Percentiles rank a stretch among this genome's conserved stretches.
phyloP scores from a whole-genome alignment of 2,797 vertebrate genomes.

The Hozukius guyotensis region DNA sequence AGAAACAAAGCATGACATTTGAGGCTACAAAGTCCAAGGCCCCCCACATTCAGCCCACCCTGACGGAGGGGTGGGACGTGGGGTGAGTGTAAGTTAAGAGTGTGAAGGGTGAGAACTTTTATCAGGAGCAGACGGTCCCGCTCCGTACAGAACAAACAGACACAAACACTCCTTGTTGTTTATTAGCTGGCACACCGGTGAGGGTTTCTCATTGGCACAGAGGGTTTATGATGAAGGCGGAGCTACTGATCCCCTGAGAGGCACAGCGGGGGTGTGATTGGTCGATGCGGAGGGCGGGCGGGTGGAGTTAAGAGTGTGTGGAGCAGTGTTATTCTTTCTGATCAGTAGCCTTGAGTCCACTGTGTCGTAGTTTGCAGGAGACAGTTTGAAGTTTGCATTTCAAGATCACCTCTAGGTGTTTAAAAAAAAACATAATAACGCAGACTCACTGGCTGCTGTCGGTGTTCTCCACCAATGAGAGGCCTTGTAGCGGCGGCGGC shows the following conservation, averaged over 20 bases:
- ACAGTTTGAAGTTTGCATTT: conserved; percentile 51
- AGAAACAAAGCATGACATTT: conserved; percentile 61
- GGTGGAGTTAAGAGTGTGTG: conserved; percentile 41
- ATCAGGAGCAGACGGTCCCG: conserved; percentile 23
- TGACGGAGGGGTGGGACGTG: neutral
- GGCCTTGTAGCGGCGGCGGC: conserved; percentile 84
- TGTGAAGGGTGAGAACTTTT: conserved; percentile 56
- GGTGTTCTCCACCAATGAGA: conserved; percentile 91
- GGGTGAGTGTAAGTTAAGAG: conserved; percentile 13
- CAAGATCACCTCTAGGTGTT: conserved; percentile 10
- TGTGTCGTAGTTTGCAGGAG: conserved; percentile 45
- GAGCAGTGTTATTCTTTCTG: conserved; percentile 55
- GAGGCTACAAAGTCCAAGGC: conserved; percentile 63
- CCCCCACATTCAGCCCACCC: neutral
- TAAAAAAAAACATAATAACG: neutral
- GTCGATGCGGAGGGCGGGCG: conserved; percentile 23
- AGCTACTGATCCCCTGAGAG: conserved; percentile 90
- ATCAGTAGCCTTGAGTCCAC: conserved; percentile 72
- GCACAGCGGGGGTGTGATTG: conserved; percentile 52
- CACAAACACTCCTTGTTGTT: conserved; percentile 44
- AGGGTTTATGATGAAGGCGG: conserved; percentile 83
- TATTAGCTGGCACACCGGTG: conserved; percentile 85
- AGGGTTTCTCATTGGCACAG: conserved; percentile 84
- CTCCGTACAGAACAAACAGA: conserved; percentile 25
- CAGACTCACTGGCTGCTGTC: conserved; percentile 91